Base-by-base conservation (phyloP, 2,888 invertebrate species). In the Nycteola revayana region DNA sequence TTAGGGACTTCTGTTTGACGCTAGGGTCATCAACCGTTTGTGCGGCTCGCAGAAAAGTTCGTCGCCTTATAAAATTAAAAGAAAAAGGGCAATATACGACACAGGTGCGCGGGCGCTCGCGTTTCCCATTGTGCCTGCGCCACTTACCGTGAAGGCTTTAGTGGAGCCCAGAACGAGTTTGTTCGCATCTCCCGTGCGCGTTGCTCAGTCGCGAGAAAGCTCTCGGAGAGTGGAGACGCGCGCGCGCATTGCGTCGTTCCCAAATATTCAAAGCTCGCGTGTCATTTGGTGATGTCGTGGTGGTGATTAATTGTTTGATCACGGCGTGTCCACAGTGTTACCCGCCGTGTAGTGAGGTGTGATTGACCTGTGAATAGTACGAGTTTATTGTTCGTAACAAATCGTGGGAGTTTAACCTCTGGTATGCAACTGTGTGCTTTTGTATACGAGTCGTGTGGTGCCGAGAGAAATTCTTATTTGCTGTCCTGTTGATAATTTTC, bases 31-130 rank as follows among this genome's bases (percentile, higher is more conserved):
- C 75, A 75, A 78, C 83, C 84, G 70, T 44, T 48, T 59, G 60
- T 34, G 49, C 50, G 36, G 53, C 51, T 62, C 60, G 77, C 78
- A 75, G 74, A 79, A 79, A 78, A 75, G 75, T 75, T 75, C 74
- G 75, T 69, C 73, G 77, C 55, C 67, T 72, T 60, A 56, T 65
- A 62, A 61, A 66, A 66, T 60, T 62, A 66, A 69, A 71, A 71
- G 14, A 70, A 62, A 78, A 81, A 73, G 73, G 65, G 54, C 53
- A 48, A 39, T 51, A 61, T 58, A 60, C 60, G 62, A 60, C 80
- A 81, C 86, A 85, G 84, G 85, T 82, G 84, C 80, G 81, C 78
- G 60, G 52, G 81, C 79, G 80, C 79, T 71, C 66, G 75, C 67
- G 66, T 74, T 70, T 66, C 68, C 72, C 75, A 78, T 80, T 81